Evolutionary conservation across 2,113 vertebrate genomes (phyloP), one percentile per base, ranked within the genome.

Genomic region (Nibea albiflora): DNA sequence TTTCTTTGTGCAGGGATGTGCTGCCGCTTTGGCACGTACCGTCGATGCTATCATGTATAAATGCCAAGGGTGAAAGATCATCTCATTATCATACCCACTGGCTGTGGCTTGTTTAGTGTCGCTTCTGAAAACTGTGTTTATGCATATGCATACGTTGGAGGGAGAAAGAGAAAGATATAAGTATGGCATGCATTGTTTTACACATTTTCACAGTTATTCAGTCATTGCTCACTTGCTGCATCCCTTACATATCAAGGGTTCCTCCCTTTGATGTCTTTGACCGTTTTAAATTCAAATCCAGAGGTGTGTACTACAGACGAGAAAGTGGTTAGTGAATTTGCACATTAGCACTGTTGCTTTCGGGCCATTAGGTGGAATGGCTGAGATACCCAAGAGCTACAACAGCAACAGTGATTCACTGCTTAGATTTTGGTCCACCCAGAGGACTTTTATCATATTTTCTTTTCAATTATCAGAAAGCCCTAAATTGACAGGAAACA

Each of bases 21-120:
- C n/a, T 20, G 44, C n/a, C 3, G 12, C 14, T 66, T 69, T 44
- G 24, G 4, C 22, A 46, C 12, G 1, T 14, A 10, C 73, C 19
- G 73, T 26, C 56, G 44, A 63, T 60, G 71, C 72, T 60, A 61
- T 69, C 1, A 3, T 47, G 60, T 57, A 61, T 64, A 80, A 85
- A 87, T 78, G 73, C 54, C 53, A 85, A 24, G 35, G 65, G 53
- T 83, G 42, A 81, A 84, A 68, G 75, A 61, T 80, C 74, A 71
- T 60, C 60, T 86, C 50, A 80, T 86, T 85, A 83, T 11, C 83
- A 90, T 80, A 63, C 15, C 52, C 62, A 20, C 56, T 61, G 68
- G 35, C 47, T 60, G 62, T 42, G 46, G 56, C 19, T 66, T 76
- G 62, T 75, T 70, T 31, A 64, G 4, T 16, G 52, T 12, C 20